A percentile compares a stretch with the other conserved stretches of the same genome.
Conservation (phyloP, 2,797 vertebrate genomes). For the Martes flavigula region DNA sequence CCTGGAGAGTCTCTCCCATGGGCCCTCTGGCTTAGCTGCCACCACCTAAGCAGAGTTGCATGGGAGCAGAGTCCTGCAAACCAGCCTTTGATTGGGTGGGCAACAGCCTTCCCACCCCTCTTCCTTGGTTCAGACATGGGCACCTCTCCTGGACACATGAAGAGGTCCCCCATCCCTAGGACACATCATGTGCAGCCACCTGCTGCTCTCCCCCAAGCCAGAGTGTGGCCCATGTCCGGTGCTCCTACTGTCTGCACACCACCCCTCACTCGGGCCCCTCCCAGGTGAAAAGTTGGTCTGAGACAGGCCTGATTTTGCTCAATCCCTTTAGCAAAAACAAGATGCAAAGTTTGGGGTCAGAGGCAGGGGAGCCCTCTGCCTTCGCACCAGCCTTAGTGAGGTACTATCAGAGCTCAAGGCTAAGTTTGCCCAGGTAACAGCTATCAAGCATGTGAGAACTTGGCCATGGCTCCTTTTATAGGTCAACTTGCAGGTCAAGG, state of each 20-base stretch:
- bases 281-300: not conserved
- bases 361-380: too few relatives aligned
- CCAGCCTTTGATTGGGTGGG: not conserved
- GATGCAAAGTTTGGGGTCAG: not conserved
- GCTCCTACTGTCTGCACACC: not conserved
- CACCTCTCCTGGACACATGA: too few relatives aligned
- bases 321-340: not conserved
- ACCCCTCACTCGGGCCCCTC: accelerated
- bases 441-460: not conserved
- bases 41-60: accelerated
- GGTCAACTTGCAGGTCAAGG: not conserved
- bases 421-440: not conserved
- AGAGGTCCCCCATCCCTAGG: not conserved
- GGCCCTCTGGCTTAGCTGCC: not conserved
- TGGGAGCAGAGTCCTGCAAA: too few relatives aligned
- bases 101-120: accelerated
- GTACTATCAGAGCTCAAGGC: not conserved
- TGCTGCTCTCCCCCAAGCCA: not conserved
- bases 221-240: not conserved
- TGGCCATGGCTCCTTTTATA: not conserved
- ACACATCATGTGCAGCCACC: not conserved
- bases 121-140: not conserved
- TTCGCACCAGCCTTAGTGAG: not conserved
- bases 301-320: not conserved
- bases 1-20: not conserved